Base-by-base conservation (phyloP, 1,140 invertebrate species). In the Neodiprion fabricii region DNA sequence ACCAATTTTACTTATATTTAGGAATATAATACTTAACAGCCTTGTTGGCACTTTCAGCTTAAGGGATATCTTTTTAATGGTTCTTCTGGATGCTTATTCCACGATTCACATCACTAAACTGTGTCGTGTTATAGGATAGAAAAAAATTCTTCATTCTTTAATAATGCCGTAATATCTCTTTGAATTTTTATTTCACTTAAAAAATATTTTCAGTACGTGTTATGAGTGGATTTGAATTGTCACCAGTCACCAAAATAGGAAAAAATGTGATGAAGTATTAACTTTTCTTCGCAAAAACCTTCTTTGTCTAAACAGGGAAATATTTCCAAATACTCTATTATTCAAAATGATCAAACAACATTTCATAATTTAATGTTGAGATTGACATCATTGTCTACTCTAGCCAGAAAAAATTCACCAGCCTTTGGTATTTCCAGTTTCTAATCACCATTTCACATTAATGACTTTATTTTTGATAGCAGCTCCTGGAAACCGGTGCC, bases 401-500 rank as follows among this genome's bases (percentile, higher is more conserved):
- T 61, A 14, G 53, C 53, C 53, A 61, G 53, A 61, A 61, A 14
- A 14, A 61, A 61, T 61, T 61, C 53, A 61, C 53, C 53, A 14
- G 53, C 53, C 53, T 61, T 61, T 61, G 53, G 53, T 61, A 17
- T 14, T 61, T 61, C n/a, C n/a, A 61, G 11, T 61, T 17, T 61
- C n/a, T 61, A 61, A 61, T 61, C 53, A 61, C 53, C 53, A 61
- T 9, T 61, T 61, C 53, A 61, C 53, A 61, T 61, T 61, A 17
- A 61, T 61, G 81, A 75, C 79, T 77, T 84, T 79, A 82, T 81
- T 79, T 85, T 80, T 76, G 84, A 79, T 81, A 82, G 82, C 85
- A 87, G 86, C 85, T 85, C 86, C 82, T 84, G 83, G 86, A 86
- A 82, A 81, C 84, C 81, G 84, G 81, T 80, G 85, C 83, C 79